A percentile compares a stretch with the other conserved stretches of the same genome.
Conservation (phyloP, 2,888 invertebrate species). For the Cyaniris semiargus region DNA sequence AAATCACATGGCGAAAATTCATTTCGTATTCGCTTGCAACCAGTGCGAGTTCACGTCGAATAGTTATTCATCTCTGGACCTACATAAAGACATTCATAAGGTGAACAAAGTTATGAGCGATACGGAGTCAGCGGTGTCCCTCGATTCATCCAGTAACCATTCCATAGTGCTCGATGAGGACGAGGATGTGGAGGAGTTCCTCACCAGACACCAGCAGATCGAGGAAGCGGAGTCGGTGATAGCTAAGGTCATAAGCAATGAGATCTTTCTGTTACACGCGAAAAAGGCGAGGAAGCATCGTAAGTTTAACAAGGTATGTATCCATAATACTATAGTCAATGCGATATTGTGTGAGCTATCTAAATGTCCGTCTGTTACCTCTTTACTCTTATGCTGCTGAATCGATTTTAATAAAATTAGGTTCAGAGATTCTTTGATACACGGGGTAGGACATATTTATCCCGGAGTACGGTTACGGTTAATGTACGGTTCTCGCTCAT, state of each 20-base stretch:
- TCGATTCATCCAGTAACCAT: neutral
- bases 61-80: slow-evolving; percentile 46
- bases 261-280: slow-evolving; percentile 55
- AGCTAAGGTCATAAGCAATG: slow-evolving; percentile 63
- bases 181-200: slow-evolving; percentile 8
- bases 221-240: slow-evolving; percentile 60
- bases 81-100: slow-evolving; percentile 49
- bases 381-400: too few species aligned
- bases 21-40: slow-evolving; percentile 55
- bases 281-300: slow-evolving; percentile 49
- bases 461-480: too few species aligned
- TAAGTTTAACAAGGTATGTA: slow-evolving; percentile 58
- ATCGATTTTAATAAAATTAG: too few species aligned
- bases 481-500: neutral
- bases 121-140: slow-evolving; percentile 41
- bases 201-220: slow-evolving; percentile 44
- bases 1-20: slow-evolving; percentile 54
- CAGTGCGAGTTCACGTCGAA: slow-evolving; percentile 51
- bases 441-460: neutral
- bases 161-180: neutral
- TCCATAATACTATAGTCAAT: neutral
- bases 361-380: too few species aligned
- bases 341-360: too few species aligned
- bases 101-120: slow-evolving; percentile 41
- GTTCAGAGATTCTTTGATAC: too few species aligned